Evolutionary conservation across 2,888 invertebrate genomes (phyloP).

Genomic region (Drosophila longiperda): DNA sequence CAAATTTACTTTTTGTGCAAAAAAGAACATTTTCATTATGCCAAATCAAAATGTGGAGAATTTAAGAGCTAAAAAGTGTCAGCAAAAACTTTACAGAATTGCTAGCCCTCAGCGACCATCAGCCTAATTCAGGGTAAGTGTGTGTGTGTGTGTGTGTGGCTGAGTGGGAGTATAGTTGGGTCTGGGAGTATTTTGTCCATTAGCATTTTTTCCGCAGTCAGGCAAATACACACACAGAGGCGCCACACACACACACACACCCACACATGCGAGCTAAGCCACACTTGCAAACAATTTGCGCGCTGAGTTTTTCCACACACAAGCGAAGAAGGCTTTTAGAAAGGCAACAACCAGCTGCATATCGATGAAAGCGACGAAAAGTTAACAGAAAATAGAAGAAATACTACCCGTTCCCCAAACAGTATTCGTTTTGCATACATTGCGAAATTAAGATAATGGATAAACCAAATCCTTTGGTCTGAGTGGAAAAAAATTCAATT

Average conservation of each 20-base stretch:
- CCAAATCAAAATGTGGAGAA: constrained; percentile 28
- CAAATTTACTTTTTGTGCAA: constrained; percentile 43
- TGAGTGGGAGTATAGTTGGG: background rate
- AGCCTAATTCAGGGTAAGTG: background rate
- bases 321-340: constrained; percentile 2
- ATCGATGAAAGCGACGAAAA: constrained; percentile 36
- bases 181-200: background rate
- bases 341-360: constrained; percentile 19
- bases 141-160: background rate
- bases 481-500: constrained; percentile 10
- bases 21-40: constrained; percentile 37
- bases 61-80: constrained; percentile 32
- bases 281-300: constrained; percentile 6
- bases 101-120: constrained; percentile 16
- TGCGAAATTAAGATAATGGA: constrained; percentile 3
- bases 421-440: constrained; percentile 2
- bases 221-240: constrained; percentile 23
- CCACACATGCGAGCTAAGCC: constrained; percentile 3
- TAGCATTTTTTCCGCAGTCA: background rate
- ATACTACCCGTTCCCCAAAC: background rate
- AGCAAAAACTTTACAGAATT: constrained; percentile 33
- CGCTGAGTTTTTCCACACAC: constrained; percentile 15
- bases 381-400: constrained; percentile 22
- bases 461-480: constrained; percentile 9
- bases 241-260: constrained; percentile 3